These are phyloP conservation scores for Orthochromis indermauri DNA, from an alignment of 2,113 vertebrate genomes.

Conservation along the genomic window DNA sequence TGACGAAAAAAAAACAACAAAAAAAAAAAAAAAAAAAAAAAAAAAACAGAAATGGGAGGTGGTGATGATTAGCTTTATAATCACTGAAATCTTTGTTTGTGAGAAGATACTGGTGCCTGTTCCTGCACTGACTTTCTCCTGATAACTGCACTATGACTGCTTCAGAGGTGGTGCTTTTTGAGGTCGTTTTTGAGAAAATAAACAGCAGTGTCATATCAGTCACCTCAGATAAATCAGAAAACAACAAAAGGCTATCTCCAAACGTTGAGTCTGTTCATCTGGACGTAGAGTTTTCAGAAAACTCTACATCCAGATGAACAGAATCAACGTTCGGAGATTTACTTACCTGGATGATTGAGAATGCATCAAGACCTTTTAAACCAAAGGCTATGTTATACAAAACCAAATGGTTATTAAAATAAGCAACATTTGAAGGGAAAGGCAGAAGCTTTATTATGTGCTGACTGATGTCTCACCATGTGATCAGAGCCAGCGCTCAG, in stretches of 20 bases:
- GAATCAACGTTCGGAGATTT: rapidly evolving
- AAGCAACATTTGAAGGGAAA: not conserved
- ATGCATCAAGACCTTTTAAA: not conserved
- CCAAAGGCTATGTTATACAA: not conserved
- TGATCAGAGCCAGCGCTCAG: slow-evolving; percentile 77
- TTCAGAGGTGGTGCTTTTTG: not conserved
- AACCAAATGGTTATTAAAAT: not conserved
- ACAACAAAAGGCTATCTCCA: rapidly evolving
- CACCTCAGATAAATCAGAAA: not conserved
- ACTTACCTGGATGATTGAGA: not conserved
- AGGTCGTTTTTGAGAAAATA: not conserved
- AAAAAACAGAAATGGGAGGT: not conserved
- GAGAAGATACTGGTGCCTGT: not conserved
- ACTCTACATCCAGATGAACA: rapidly evolving
- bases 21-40: too few species aligned
- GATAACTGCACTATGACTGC: not conserved
- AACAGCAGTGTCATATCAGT: not conserved
- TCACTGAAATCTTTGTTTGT: not conserved
- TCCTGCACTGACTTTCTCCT: not conserved
- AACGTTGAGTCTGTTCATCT: not conserved
- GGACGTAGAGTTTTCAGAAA: not conserved
- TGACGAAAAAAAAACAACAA: too few species aligned
- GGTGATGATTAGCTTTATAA: not conserved
- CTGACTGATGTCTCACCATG: slow-evolving; percentile 56
- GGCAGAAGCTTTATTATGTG: not conserved